A percentile compares a stretch with the other conserved stretches of the same genome.
phyloP scores from a whole-genome alignment of 2,888 invertebrate genomes.

The Pyrrhosoma nymphula region DNA sequence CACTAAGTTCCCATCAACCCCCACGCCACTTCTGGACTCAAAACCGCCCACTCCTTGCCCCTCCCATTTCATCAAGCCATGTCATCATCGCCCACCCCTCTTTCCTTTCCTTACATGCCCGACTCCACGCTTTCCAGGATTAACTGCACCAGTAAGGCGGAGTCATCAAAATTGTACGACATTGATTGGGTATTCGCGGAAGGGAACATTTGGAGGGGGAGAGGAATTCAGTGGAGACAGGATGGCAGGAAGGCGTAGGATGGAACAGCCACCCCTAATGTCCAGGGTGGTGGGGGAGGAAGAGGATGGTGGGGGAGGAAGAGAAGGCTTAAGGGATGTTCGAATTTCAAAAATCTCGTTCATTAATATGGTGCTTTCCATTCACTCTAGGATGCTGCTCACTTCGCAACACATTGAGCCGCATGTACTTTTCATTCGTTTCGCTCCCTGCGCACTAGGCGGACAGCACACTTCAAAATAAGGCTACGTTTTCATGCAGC shows the following conservation, averaged over 20 bases:
- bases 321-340: too few species aligned
- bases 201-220: neutral
- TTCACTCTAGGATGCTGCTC: too few species aligned
- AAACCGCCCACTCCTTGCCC: neutral
- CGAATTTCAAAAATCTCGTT: too few species aligned
- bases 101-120: neutral
- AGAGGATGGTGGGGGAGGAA: too few species aligned
- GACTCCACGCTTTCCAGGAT: constrained; percentile 52
- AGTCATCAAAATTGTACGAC: constrained; percentile 65
- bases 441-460: too few species aligned
- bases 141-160: constrained; percentile 26
- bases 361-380: too few species aligned
- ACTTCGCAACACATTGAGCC: too few species aligned
- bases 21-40: neutral
- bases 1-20: neutral
- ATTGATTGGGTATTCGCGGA: constrained; percentile 61
- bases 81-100: neutral
- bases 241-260: neutral
- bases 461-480: too few species aligned
- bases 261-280: neutral
- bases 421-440: too few species aligned
- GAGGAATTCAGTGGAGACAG: neutral
- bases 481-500: too few species aligned
- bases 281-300: too few species aligned
- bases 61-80: neutral